phyloP scores from a whole-genome alignment of 2,113 vertebrate species.

The Lophotis ruficrista region DNA sequence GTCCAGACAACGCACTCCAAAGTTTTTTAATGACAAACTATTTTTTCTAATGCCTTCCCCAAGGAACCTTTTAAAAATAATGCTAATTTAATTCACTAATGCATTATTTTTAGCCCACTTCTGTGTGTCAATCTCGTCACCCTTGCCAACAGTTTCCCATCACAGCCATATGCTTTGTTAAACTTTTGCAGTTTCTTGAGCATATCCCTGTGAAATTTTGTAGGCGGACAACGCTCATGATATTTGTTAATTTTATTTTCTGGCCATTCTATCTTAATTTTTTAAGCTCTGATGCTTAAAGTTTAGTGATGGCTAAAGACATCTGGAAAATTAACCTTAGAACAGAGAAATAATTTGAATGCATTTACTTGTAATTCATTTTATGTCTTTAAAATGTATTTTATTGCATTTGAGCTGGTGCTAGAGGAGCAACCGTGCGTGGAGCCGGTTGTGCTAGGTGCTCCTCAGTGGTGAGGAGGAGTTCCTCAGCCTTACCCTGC shows the following conservation, averaged over 20 bases:
- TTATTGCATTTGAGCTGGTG: not conserved
- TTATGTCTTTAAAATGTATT: not conserved
- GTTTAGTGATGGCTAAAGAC: not conserved
- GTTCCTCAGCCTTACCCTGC: not conserved
- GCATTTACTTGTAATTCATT: not conserved
- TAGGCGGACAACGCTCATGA: not conserved
- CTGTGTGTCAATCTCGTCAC: not conserved
- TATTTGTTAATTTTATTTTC: not conserved
- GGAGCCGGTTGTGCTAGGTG: not conserved
- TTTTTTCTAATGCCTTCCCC: not conserved
- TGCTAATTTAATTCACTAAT: not conserved
- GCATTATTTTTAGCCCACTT: not conserved
- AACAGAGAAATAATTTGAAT: not conserved
- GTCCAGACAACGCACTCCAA: not conserved
- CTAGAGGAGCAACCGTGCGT: not conserved
- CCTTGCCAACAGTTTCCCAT: not conserved
- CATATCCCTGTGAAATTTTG: not conserved
- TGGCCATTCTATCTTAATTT: not conserved
- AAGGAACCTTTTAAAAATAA: not conserved
- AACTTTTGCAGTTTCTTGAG: not conserved
- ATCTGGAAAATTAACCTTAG: not conserved
- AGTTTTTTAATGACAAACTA: not conserved
- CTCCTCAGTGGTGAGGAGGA: not conserved
- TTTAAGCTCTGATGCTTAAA: not conserved
- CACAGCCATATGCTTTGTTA: not conserved